Conservation (phyloP, 2,113 vertebrate species). For the Sinocyclocheilus maitianheensis region DNA sequence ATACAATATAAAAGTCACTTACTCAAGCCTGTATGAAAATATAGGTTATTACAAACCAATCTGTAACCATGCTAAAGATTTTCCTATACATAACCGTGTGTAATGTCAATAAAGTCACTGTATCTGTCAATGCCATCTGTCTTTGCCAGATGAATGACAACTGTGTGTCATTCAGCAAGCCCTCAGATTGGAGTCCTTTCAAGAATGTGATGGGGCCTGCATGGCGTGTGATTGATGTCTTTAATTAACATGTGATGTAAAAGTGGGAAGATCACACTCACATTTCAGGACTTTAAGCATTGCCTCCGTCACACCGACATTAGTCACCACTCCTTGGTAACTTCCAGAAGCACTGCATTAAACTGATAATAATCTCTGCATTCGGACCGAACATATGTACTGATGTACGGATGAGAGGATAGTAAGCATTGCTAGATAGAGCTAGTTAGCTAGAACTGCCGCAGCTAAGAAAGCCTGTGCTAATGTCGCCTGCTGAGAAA, state of each 20-base stretch:
- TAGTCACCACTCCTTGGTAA: slow-evolving; percentile 37
- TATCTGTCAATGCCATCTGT: slow-evolving; percentile 56
- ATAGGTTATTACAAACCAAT: neutral
- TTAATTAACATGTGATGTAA: slow-evolving; percentile 55
- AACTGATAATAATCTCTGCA: slow-evolving; percentile 35
- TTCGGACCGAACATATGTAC: slow-evolving; percentile 33
- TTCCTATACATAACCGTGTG: neutral
- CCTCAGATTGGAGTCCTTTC: slow-evolving; percentile 30
- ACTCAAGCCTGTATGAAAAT: neutral
- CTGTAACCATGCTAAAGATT: neutral
- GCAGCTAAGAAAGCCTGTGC: slow-evolving; percentile 1
- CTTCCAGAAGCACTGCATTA: slow-evolving; percentile 49
- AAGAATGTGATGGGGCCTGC: slow-evolving; percentile 14
- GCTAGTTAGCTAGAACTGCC: slow-evolving; percentile 4
- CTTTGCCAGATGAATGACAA: slow-evolving; percentile 42
- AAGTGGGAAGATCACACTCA: slow-evolving; percentile 52
- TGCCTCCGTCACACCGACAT: slow-evolving; percentile 17
- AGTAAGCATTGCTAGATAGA: neutral
- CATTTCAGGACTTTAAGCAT: slow-evolving; percentile 32
- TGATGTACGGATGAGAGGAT: slow-evolving; percentile 22
- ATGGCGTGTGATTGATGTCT: slow-evolving; percentile 57
- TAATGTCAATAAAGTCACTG: neutral
- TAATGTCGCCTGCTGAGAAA: slow-evolving; percentile 52
- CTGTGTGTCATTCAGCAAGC: neutral
- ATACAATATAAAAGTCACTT: neutral